Evolutionary conservation across 2,113 vertebrate genomes (phyloP), one percentile per base, ranked within the genome.

Genomic region (Ia io): DNA sequence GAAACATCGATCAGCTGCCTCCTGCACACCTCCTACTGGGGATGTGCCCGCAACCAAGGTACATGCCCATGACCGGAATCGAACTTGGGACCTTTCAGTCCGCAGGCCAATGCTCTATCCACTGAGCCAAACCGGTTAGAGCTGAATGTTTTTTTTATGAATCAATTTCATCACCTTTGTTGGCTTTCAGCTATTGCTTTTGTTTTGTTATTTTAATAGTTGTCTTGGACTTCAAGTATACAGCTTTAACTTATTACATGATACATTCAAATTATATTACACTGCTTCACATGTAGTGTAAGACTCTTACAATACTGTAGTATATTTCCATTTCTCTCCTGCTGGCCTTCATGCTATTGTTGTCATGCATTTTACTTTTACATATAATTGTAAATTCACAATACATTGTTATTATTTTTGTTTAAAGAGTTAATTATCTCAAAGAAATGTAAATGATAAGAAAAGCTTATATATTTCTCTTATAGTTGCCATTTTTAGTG

Each of bases 181-280:
- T 94, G 61, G 20, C 35, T 40, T 77, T 42, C 47, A 90, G 28
- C 37, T 69, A 10, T 88, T 63, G 9, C 22, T 71, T 80, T 85
- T 82, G 44, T 86, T 76, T 90, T 82, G 35, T 79, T 93, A 69
- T 85, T 67, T 76, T 63, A 91, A 30, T 93, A 30, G 23, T 82
- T 71, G 14, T n/a, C 37, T 88, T 84, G 63, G 25, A 25, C 17
- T 35, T 25, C 53, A 47, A 84, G 1, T 67, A 42, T 90, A 56
- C 32, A 63, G 51, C 51, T 78, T 56, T 93, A 90, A 85, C 20
- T 95, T 61, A 83, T n/a, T 53, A 44, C 16, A 32, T 30, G 23
- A 53, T 74, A 40, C 5, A 65, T 77, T 95, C 13, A 83, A 37
- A 82, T 86, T 82, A n/a, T 84, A 37, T 23, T 76, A 61, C 2